Percentiles rank a stretch among this genome's conserved stretches.
phyloP scores from a whole-genome alignment of 2,797 vertebrate species.

The Ctenopoma kingsleyae region DNA sequence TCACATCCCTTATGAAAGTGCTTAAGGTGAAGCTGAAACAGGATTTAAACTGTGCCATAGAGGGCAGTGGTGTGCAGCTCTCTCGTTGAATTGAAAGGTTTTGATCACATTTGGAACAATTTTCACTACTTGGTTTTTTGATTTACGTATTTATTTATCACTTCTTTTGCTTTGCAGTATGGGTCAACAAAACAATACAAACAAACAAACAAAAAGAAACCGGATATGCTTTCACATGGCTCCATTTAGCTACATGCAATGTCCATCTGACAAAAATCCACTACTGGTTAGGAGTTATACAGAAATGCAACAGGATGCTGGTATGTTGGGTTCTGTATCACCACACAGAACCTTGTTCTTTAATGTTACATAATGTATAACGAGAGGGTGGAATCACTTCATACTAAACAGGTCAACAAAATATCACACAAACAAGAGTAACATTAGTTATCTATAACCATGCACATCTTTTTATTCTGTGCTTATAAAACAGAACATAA shows the following conservation, averaged over 20 bases:
- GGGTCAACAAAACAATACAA: background rate
- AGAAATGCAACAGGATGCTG: background rate
- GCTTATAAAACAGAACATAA: background rate
- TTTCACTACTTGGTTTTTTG: no score
- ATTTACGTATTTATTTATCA: no score
- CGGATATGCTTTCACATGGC: background rate
- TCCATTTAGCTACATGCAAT: background rate
- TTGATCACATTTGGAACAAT: no score
- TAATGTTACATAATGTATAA: background rate
- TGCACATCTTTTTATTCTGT: constrained; percentile 4
- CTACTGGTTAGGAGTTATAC: background rate
- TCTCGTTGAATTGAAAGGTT: background rate
- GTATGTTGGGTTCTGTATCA: background rate
- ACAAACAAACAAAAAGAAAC: constrained; percentile 10
- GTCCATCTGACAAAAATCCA: constrained; percentile 1
- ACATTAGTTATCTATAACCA: no score
- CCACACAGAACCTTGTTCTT: background rate
- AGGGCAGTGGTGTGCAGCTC: background rate
- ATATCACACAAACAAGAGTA: background rate
- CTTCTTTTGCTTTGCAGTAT: no score
- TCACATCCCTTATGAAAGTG: background rate
- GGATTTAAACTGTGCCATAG: background rate
- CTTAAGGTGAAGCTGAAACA: background rate
- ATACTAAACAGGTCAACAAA: background rate
- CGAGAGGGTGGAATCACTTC: background rate